Evolutionary conservation across 2,888 invertebrate species (phyloP), one percentile per base, ranked within the genome.

Genomic region (Drosophila atripex): DNA sequence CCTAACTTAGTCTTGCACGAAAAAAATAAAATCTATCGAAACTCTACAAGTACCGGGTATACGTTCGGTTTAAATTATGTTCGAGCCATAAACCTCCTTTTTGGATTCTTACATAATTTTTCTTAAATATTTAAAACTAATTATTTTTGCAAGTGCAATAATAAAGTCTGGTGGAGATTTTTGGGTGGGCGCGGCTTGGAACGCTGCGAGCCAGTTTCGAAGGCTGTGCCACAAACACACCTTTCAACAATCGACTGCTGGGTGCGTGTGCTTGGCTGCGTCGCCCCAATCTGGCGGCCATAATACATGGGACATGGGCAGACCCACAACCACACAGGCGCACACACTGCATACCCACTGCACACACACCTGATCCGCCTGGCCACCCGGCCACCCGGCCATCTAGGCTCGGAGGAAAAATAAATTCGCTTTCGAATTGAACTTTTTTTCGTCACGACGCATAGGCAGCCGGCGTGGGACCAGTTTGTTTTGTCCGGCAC

Each of bases 361-460:
- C 28, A 58, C 65, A 58, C 75, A 64, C 78, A 71, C 73, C 75
- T 76, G 76, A 71, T 70, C 43, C 51, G 70, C 43, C 61, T 25
- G 70, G 78, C 78, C 76, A 76, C 76, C 76, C 72, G 70, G 78
- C 78, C 76, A 76, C 76, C 76, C 72, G 78, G 66, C 14, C 58
- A 52, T 35, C 43, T 49, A 41, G 53, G 51, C 47, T 47, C 50
- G 43, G 25, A 63, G 41, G 52, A 57, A 39, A 69, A 65, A 68
- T 23, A 18, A 65, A 79, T 70, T 71, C 75, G 87, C 87, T 83
- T 87, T 83, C 87, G 85, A 83, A 87, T 87, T 87, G 88, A 78
- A 83, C 88, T 85, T 85, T 83, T 84, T 82, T 82, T 82, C 84
- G 83, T 87, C 78, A 85, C 82, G 78, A 84, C 60, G 50, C 50